Base-by-base conservation (phyloP, 2,797 vertebrate genomes). In the Smutsia temminckii region DNA sequence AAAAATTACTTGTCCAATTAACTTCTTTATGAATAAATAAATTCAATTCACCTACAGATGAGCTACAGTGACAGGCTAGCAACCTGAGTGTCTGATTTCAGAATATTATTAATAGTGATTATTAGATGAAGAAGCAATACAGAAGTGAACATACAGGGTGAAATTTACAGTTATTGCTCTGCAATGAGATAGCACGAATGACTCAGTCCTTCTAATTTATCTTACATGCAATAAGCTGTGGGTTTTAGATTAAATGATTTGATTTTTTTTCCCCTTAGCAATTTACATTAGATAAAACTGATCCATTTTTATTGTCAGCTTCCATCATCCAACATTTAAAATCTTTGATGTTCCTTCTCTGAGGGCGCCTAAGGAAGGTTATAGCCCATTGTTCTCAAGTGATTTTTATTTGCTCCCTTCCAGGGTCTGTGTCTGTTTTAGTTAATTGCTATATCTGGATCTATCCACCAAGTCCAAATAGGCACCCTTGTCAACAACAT, bases 391-490 rank as follows among this genome's bases (percentile, higher is more conserved):
- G 69, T 94, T 94, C 64, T 81, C 75, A 97, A 96, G 77, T 89
- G 95, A 97, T 97, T 96, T 97, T 89, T 63, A 34, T 85, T 94
- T 97, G 96, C 84, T 96, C 66, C 49, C 75, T 84, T 93, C 96
- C 63, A 49, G 92, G 51, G 63, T 78, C 94, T 94, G 96, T 97
- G 98, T 91, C 72, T 94, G 97, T 97, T 96, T 89, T 92, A 95
- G 14, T 87, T 66, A 13, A 8, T n/a, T 5, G 1, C 20, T 42
- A 3, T 49, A 46, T 27, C 42, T 91, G 6, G 29, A 74, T 66
- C 34, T 91, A 66, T 40, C 40, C n/a, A 75, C 32, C 34, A 12
- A 37, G 13, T 32, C n/a, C 23, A 91, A 78, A 87, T 64, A 89
- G 88, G 16, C 23, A 81, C 20, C 2, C 49, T 61, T 32, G 16